Base-by-base conservation (phyloP, 2,113 vertebrate species). In the Atherinomorus stipes region DNA sequence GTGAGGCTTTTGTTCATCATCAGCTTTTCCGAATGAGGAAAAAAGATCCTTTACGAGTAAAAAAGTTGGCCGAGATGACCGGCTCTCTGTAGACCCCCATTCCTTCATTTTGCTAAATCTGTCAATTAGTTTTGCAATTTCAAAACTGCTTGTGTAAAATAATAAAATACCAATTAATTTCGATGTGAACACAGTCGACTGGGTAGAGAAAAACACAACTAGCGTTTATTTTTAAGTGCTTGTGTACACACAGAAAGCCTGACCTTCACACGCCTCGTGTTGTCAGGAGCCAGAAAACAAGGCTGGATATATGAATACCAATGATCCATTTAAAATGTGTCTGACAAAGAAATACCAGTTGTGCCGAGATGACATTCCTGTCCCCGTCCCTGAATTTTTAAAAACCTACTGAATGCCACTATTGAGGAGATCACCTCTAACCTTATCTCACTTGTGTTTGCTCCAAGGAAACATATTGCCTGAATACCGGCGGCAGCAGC, bases 1-100 rank as follows among this genome's bases (percentile, higher is more conserved):
- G 62, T 3, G 38, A 59, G 19, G 66, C 72, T 77, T 81, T 82
- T 81, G 80, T 88, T 79, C 83, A 77, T 54, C 71, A 53, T 44
- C 5, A 22, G 66, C 47, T 64, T 19, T 56, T 81, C 61, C 34
- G 79, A 87, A 85, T 34, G 42, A 86, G 61, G 64, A 84, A 68
- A 85, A n/a, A 66, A 73, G 79, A 81, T 83, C 83, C 62, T 74
- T 71, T 72, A 53, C 70, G 61, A 77, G 8, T 28, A 64, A 83
- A 70, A 79, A 4, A 64, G 13, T 58, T 66, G 64, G 59, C 69
- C 11, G 47, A 11, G 42, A 18, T 8, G 2, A 38, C 65, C 73
- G 68, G n/a, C 3, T 50, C 40, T 23, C 51, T 54, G 15, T 67
- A 71, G 44, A 59, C 63, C 61, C 51, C 4, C 79, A 31, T 75